phyloP scores from a whole-genome alignment of 2,113 vertebrate genomes.

The Lota lota region DNA sequence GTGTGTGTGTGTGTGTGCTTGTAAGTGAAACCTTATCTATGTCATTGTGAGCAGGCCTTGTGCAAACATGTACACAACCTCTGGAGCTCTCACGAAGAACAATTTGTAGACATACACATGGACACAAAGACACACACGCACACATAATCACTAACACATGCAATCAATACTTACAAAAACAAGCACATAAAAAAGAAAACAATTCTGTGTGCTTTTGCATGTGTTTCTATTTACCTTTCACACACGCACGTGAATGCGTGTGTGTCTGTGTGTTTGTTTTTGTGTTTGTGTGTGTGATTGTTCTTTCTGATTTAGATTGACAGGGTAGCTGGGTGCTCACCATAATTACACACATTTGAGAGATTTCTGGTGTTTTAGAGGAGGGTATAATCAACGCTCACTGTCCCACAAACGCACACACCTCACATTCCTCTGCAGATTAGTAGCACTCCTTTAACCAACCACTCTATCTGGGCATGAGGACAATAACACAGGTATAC shows the following conservation, averaged over 20 bases:
- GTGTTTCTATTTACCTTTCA: neutral
- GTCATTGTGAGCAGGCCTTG: conserved; percentile 48
- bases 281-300: conserved; percentile 42
- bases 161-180: conserved; percentile 30
- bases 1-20: conserved; percentile 30
- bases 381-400: conserved; percentile 72
- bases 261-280: conserved; percentile 10
- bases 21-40: conserved; percentile 50
- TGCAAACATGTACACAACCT: conserved; percentile 57
- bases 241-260: neutral
- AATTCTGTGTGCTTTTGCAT: conserved; percentile 29
- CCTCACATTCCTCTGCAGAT: conserved; percentile 77
- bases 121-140: conserved; percentile 1
- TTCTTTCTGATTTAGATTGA: conserved; percentile 75
- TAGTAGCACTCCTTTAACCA: conserved; percentile 68
- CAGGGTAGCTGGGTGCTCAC: conserved; percentile 72
- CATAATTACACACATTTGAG: conserved; percentile 77
- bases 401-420: conserved; percentile 39
- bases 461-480: conserved; percentile 62
- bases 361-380: conserved; percentile 63
- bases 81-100: conserved; percentile 45
- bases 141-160: conserved; percentile 14
- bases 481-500: conserved; percentile 49
- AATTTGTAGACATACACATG: conserved; percentile 7
- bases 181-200: conserved; percentile 33